Evolutionary conservation across 1,140 invertebrate genomes (phyloP).

Genomic region (Drosophila repletoides): DNA sequence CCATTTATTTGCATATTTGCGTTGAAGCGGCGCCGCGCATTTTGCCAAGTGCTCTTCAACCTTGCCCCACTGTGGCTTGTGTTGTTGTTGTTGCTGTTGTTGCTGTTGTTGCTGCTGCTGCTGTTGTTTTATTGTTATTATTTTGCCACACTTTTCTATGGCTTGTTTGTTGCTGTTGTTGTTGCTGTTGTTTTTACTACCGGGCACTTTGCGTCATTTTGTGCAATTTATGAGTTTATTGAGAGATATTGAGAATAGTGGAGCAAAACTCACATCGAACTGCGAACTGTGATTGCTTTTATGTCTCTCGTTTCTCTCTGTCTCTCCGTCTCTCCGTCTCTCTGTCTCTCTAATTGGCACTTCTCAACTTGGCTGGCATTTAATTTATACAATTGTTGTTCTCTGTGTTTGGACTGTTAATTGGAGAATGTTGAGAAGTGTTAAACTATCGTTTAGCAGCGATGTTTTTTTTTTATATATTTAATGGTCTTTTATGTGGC

Average conservation of each 20-base stretch:
- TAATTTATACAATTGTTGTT: slow-evolving; percentile 40
- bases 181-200: slow-evolving; percentile 41
- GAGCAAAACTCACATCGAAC: slow-evolving; percentile 9
- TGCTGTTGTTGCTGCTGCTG: slow-evolving; percentile 23
- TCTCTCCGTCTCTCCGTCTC: too few relatives aligned
- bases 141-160: slow-evolving; percentile 38
- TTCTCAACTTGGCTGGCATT: slow-evolving; percentile 42
- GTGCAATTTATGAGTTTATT: slow-evolving; percentile 74
- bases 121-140: slow-evolving; percentile 65
- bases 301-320: too few relatives aligned
- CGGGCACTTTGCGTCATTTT: slow-evolving; percentile 56
- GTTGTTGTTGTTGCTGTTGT: not conserved
- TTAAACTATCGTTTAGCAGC: too few relatives aligned
- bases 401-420: slow-evolving; percentile 21
- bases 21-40: slow-evolving; percentile 55
- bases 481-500: slow-evolving; percentile 25
- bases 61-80: too few relatives aligned
- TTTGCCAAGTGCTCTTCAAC: slow-evolving; percentile 54
- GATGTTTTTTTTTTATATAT: slow-evolving; percentile 20
- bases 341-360: slow-evolving; percentile 71
- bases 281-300: slow-evolving; percentile 14
- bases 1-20: slow-evolving; percentile 78
- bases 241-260: slow-evolving; percentile 20
- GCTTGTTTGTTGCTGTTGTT: slow-evolving; percentile 30
- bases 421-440: too few relatives aligned